Conservation (phyloP, 2,888 invertebrate genomes). For the Drosophila setosimentum region DNA sequence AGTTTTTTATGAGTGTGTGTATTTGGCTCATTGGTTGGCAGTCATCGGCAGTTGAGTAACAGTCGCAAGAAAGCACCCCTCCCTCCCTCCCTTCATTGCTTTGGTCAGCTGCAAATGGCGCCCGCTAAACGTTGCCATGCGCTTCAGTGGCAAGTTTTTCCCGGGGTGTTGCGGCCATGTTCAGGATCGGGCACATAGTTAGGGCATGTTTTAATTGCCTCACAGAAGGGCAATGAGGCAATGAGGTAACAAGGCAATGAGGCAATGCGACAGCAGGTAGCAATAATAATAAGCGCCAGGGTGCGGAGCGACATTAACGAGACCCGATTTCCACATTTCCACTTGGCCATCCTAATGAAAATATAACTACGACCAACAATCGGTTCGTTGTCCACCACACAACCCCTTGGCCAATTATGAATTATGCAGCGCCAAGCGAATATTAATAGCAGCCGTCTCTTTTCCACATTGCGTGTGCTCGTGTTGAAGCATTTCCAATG, state of each 20-base stretch:
- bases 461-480: conserved; percentile 56
- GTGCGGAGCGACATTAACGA: conserved; percentile 40
- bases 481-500: conserved; percentile 20
- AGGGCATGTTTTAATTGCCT: conserved; percentile 66
- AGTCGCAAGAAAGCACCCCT: conserved; percentile 19
- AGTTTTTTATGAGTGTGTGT: not conserved
- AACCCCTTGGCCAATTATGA: conserved; percentile 38
- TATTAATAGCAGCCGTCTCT: conserved; percentile 57
- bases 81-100: not conserved
- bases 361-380: conserved; percentile 46
- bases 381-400: not conserved
- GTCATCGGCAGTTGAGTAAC: conserved; percentile 32
- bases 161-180: conserved; percentile 60
- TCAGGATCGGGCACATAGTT: conserved; percentile 5
- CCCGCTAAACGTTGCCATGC: conserved; percentile 75
- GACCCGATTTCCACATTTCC: conserved; percentile 23
- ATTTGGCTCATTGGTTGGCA: conserved; percentile 24
- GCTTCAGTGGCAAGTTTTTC: conserved; percentile 64
- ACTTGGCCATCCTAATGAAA: conserved; percentile 59
- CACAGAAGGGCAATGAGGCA: conserved; percentile 43
- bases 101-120: conserved; percentile 63
- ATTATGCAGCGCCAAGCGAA: conserved; percentile 61
- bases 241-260: conserved; percentile 23
- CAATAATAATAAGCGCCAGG: conserved; percentile 58
- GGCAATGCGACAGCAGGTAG: conserved; percentile 41